These are phyloP conservation scores for Meandrina meandrites DNA, from an alignment of 92 coral and sea anemone species.

Conservation along the genomic window DNA sequence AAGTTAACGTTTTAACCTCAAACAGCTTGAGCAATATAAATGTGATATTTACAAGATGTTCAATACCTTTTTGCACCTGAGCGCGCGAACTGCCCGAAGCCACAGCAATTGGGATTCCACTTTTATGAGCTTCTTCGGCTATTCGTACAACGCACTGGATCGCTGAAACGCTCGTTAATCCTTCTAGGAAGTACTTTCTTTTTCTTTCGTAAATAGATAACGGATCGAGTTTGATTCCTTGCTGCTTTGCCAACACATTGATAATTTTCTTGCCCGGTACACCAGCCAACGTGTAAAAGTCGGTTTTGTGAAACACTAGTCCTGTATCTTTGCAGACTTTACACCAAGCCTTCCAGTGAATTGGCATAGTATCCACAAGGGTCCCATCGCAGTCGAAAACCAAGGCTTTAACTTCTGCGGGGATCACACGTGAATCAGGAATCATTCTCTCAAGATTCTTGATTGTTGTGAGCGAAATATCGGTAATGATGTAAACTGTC, in stretches of 20 bases:
- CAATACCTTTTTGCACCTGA: conserved; percentile 88
- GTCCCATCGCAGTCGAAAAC: conserved; percentile 99
- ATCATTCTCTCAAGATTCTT: conserved; percentile 18
- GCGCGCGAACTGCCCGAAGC: conserved; percentile 97
- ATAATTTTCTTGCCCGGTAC: conserved; percentile 97
- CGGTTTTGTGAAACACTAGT: conserved; percentile 72
- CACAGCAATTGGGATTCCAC: conserved; percentile 85
- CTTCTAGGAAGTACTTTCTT: conserved; percentile 71
- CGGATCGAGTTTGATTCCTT: conserved; percentile 82
- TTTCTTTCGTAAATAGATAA: conserved; percentile 86
- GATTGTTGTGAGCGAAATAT: background rate
- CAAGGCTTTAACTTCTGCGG: conserved; percentile 77
- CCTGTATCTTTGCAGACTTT: conserved; percentile 93
- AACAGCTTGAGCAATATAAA: background rate
- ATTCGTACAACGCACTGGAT: conserved; percentile 86
- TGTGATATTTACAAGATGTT: background rate
- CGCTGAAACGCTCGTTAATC: conserved; percentile 59
- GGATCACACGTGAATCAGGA: conserved; percentile 53
- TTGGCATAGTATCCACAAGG: conserved; percentile 92
- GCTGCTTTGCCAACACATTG: conserved; percentile 73
- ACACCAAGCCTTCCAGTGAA: conserved; percentile 97
- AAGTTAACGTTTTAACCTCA: background rate
- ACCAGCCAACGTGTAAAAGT: conserved; percentile 90
- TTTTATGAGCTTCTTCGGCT: conserved; percentile 76
- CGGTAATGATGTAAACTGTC: background rate